Evolutionary conservation across 2,888 invertebrate genomes (phyloP).

Genomic region (Yponomeuta plumbellus): DNA sequence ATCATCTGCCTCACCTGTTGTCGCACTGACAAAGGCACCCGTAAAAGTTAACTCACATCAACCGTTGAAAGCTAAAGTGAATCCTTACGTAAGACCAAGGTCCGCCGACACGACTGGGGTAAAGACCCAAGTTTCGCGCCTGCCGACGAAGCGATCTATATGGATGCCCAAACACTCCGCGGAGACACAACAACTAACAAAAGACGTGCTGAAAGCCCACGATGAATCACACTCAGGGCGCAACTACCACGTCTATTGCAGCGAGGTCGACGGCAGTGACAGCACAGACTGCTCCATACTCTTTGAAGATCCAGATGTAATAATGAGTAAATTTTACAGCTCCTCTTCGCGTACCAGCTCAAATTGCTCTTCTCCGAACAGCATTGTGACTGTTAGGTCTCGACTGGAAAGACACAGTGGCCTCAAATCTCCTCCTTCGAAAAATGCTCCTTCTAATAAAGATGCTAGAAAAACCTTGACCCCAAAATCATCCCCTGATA

Average conservation of each 20-base stretch:
- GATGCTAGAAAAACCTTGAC: not conserved
- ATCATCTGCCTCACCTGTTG: not conserved
- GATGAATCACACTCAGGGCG: slow-evolving; percentile 31
- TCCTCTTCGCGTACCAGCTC: not conserved
- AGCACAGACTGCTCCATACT: slow-evolving; percentile 27
- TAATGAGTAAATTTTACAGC: not conserved
- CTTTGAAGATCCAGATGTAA: not conserved
- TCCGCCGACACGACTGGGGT: not conserved
- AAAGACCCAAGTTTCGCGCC: not conserved
- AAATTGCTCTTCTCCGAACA: slow-evolving; percentile 51
- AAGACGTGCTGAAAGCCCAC: slow-evolving; percentile 39
- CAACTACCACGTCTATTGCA: slow-evolving; percentile 46
- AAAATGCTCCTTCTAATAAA: not conserved
- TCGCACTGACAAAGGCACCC: not conserved
- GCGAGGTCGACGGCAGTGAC: slow-evolving; percentile 36
- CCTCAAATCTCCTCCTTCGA: not conserved
- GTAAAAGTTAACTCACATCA: not conserved
- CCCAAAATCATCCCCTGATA: not conserved
- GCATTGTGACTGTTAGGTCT: slow-evolving; percentile 49
- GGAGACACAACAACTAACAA: slow-evolving; percentile 19
- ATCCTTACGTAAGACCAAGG: not conserved
- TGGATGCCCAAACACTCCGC: not conserved
- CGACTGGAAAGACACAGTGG: not conserved
- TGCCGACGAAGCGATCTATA: not conserved
- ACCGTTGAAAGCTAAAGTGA: not conserved